Conservation (phyloP, 2,113 vertebrate species). For the Calidris pygmaea region DNA sequence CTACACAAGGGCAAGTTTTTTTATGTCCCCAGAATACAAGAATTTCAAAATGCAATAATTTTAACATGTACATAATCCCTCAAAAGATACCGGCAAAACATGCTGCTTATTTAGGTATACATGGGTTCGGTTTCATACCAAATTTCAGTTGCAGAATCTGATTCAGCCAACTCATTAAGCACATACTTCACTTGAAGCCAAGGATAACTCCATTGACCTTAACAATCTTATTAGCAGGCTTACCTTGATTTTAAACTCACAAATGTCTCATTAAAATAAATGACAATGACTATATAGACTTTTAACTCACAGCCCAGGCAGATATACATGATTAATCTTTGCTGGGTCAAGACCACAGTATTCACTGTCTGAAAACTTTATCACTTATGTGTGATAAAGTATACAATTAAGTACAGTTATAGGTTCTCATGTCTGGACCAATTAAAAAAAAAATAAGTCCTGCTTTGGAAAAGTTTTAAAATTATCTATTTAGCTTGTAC, state of each 20-base stretch:
- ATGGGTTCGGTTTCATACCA: neutral
- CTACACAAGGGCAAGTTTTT: neutral
- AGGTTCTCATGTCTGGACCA: neutral
- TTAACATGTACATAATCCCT: neutral
- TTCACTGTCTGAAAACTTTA: neutral
- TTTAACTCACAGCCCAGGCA: neutral
- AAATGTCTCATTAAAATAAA: conserved; percentile 4
- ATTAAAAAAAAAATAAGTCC: neutral
- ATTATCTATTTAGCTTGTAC: neutral
- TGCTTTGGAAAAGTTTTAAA: neutral
- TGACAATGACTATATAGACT: neutral
- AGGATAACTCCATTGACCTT: neutral
- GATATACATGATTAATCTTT: neutral
- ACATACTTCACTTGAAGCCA: neutral
- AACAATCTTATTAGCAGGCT: neutral
- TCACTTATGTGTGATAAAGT: neutral
- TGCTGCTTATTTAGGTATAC: neutral
- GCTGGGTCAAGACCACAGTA: neutral
- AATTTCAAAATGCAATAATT: neutral
- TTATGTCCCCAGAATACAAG: neutral
- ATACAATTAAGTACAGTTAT: neutral
- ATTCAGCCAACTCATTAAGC: neutral
- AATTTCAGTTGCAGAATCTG: neutral
- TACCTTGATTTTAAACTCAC: neutral
- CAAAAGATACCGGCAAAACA: neutral